Percentiles rank a stretch among this genome's conserved stretches.
These are phyloP conservation scores for Ceraclea dissimilis DNA, from an alignment of 2,888 invertebrate genomes.

Conservation along the genomic window DNA sequence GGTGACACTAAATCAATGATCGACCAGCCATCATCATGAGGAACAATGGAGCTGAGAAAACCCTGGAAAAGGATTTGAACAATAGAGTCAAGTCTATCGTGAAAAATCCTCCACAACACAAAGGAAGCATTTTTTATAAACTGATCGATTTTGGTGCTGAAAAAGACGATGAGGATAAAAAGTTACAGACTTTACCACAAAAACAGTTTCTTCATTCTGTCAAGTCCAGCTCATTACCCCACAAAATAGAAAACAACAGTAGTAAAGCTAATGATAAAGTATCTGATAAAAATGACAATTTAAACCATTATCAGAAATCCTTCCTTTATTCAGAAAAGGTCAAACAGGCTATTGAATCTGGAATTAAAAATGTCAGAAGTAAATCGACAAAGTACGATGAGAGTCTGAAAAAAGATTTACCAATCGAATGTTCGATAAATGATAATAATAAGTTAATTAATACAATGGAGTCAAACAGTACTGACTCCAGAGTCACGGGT, in stretches of 20 bases:
- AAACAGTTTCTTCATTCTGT: too few species aligned
- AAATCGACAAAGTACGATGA: neutral
- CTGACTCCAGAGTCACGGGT: slow-evolving; percentile 44
- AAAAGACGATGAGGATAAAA: slow-evolving; percentile 11
- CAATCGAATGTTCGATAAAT: neutral
- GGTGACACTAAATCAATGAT: neutral
- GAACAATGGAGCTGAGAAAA: slow-evolving; percentile 18
- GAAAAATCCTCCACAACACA: slow-evolving; percentile 19
- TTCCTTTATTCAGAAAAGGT: slow-evolving; percentile 19
- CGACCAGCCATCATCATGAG: slow-evolving; percentile 18
- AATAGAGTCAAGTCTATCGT: slow-evolving; percentile 19
- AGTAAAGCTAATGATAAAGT: too few species aligned
- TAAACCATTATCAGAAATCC: slow-evolving; percentile 14
- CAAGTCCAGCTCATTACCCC: too few species aligned
- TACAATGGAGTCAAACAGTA: slow-evolving; percentile 30
- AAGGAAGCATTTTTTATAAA: slow-evolving; percentile 17
- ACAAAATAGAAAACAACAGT: too few species aligned
- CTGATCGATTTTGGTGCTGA: slow-evolving; percentile 15
- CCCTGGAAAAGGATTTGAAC: slow-evolving; percentile 20
- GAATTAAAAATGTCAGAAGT: neutral
- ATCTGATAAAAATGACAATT: neutral
- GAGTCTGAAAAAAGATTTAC: neutral
- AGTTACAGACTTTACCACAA: neutral
- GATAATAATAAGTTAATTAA: slow-evolving; percentile 6
- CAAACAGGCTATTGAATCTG: neutral